A percentile compares a stretch with the other conserved stretches of the same genome.
These are phyloP conservation scores for Ammodytes dubius DNA, from an alignment of 2,113 vertebrate genomes.

Conservation along the genomic window DNA sequence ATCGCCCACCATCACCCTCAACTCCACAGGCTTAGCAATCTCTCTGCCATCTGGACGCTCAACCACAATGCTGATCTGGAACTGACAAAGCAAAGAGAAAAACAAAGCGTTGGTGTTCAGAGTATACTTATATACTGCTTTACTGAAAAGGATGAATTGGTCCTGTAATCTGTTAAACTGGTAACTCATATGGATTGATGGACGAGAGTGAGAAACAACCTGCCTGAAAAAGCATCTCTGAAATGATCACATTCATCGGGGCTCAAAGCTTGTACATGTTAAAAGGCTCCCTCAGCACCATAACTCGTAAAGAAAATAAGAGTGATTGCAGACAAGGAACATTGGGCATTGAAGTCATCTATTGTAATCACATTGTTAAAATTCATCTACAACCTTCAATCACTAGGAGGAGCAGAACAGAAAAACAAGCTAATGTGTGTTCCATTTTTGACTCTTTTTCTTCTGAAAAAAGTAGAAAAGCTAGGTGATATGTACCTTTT, in stretches of 20 bases:
- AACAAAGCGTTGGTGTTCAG: background rate
- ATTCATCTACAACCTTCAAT: background rate
- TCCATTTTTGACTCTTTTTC: background rate
- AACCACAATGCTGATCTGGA: slow-evolving; percentile 80
- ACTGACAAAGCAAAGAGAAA: slow-evolving; percentile 62
- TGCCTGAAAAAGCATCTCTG: background rate
- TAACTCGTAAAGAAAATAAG: background rate
- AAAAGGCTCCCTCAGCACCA: background rate
- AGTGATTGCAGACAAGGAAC: background rate
- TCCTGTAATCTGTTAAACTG: background rate
- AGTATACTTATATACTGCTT: background rate
- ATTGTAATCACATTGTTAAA: background rate
- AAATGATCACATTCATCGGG: background rate
- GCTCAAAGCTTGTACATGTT: background rate
- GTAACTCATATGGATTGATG: background rate
- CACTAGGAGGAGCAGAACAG: background rate
- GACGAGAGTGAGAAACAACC: background rate
- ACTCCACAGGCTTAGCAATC: slow-evolving; percentile 79
- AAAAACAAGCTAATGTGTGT: background rate
- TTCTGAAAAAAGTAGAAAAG: background rate
- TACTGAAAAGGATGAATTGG: too few species aligned
- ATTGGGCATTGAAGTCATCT: background rate
- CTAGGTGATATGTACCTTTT: background rate
- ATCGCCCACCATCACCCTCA: slow-evolving; percentile 83
- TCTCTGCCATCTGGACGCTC: slow-evolving; percentile 81